Conservation (phyloP, 2,113 vertebrate genomes). For the Indicator indicator region DNA sequence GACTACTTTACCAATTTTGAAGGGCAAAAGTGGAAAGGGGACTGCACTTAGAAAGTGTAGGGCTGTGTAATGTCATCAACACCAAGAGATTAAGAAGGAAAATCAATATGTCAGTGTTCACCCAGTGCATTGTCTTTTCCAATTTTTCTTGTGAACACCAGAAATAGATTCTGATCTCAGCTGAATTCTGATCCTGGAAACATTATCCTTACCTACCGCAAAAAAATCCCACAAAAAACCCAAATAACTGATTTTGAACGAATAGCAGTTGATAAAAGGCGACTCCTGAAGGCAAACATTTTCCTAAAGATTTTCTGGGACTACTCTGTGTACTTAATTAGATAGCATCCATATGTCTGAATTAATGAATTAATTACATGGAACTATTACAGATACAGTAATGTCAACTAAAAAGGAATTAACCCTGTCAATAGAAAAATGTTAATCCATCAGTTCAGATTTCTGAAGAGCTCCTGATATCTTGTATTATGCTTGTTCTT, state of each 20-base stretch:
- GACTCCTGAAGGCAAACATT: neutral
- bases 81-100: conserved; percentile 11
- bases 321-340: neutral
- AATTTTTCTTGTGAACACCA: neutral
- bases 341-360: neutral
- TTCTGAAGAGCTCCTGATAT: neutral
- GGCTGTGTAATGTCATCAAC: conserved; percentile 12
- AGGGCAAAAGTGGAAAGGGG: conserved; percentile 11
- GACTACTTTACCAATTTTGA: neutral
- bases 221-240: neutral
- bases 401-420: neutral
- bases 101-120: conserved; percentile 19
- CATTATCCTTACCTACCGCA: neutral
- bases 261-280: neutral
- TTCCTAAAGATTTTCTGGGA: neutral
- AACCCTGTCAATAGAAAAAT: neutral
- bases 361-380: neutral
- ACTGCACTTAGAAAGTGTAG: neutral
- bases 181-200: neutral
- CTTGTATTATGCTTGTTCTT: neutral
- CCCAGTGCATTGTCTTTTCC: neutral
- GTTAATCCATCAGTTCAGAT: neutral
- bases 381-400: neutral
- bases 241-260: neutral
- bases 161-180: conserved; percentile 5